Evolutionary conservation across 2,888 invertebrate genomes (phyloP), one percentile per base, ranked within the genome.

Genomic region (Ethmia dodecea): DNA sequence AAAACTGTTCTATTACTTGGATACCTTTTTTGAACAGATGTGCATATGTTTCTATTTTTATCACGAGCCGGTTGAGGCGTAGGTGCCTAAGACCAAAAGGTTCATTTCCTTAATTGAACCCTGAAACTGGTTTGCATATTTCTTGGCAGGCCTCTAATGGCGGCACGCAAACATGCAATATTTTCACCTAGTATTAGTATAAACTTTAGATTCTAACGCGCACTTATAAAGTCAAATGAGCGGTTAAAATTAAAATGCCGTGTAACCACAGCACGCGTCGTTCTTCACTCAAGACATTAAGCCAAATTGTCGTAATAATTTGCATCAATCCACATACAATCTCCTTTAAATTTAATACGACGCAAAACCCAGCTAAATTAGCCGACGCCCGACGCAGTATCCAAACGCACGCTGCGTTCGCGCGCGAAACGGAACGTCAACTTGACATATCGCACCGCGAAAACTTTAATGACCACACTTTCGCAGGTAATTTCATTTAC

Each of bases 381-480:
- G 12, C 22, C 27, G 29, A 3, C 38, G 33, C 10, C 28, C n/a
- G n/a, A n/a, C n/a, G n/a, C n/a, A 10, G 25, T 6, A 20, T 29
- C 25, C 22, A 37, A 34, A 33, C 32, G 22, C 38, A 33, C 36
- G 36, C 38, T 40, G 43, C 49, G 42, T 54, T 50, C 52, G 48
- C 63, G 60, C 67, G 70, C 56, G 54, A 61, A 60, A 50, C 43
- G 48, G 44, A 26, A 60, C 56, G 62, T 67, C 72, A 63, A 44
- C 39, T 49, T 72, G 76, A 79, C 73, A 60, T 51, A 81, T 74
- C 37, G 57, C 51, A 42, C 59, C 66, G 78, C 60, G 62, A 69
- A 80, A 69, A 75, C 49, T 62, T 69, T 65, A 53, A 79, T 62
- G 47, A 57, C 45, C 40, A 40, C 47, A 54, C 53, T 65, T 68